A percentile compares a stretch with the other conserved stretches of the same genome.
These are phyloP conservation scores for Tympanoctomys barrerae DNA, from an alignment of 2,797 vertebrate genomes.

Conservation along the genomic window DNA sequence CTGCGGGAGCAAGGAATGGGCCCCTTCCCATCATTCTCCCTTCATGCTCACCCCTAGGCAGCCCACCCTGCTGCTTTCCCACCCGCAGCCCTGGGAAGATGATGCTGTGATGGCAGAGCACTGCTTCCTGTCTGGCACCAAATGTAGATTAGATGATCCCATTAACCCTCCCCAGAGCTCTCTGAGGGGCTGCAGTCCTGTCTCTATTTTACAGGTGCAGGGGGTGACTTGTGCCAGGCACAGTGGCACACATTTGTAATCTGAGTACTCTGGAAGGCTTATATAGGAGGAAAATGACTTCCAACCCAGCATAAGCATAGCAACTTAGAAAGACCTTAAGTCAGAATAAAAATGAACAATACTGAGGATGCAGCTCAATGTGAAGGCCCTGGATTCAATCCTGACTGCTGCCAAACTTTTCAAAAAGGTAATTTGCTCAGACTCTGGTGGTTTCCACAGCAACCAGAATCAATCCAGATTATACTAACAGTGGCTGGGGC, in stretches of 20 bases:
- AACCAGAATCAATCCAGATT: fast-evolving
- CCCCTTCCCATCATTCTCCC: not conserved
- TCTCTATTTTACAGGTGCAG: not conserved
- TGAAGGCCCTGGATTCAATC: not conserved
- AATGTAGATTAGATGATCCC: not conserved
- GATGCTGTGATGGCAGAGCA: not conserved
- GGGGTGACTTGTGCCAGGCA: not conserved
- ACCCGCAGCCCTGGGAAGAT: not conserved
- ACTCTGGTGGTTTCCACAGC: fast-evolving
- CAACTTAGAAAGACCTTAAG: not conserved
- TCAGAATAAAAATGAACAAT: not conserved
- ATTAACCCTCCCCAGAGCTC: not conserved
- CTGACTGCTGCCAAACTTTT: not conserved
- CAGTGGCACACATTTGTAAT: not conserved
- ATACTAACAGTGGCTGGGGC: fast-evolving
- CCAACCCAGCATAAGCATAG: not conserved
- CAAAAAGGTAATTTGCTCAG: not conserved
- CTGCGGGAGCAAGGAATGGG: not conserved
- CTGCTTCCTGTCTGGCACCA: not conserved
- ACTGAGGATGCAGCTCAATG: not conserved
- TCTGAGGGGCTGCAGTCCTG: fast-evolving
- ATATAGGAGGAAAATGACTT: not conserved
- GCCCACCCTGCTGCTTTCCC: fast-evolving
- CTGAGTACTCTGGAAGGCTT: not conserved
- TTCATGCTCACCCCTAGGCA: fast-evolving